Evolutionary conservation across 2,888 invertebrate genomes (phyloP), one percentile per base, ranked within the genome.

Genomic region (Mechanitis messenoides): DNA sequence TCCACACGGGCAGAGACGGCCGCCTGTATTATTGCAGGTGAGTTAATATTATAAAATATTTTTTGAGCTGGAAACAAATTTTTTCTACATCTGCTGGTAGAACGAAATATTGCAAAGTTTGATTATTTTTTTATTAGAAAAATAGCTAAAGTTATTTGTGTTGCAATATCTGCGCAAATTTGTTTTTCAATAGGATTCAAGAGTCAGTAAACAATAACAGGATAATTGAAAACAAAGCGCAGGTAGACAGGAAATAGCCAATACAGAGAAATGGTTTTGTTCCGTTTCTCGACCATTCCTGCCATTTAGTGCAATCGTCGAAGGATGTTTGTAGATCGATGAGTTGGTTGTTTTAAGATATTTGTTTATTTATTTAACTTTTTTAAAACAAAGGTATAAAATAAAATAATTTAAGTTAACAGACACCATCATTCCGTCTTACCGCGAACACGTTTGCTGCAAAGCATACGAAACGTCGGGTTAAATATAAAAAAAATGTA

Each of bases 1-100:
- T 93, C n/a, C 95, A 95, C 81, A 91, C 92, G 65, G 93, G 93
- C 77, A 93, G 93, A 73, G 95, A 95, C 78, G 95, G 96, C 67
- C 92, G 96, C 72, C 92, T 95, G 65, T 97, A 96, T 86, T 97
- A 95, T 91, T 96, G 96, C 94, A 96, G 97, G 97, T 97, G 87
- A 93, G 96, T 92, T 35, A 11, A 53, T 55, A 56, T 45, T 60
- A 33, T 20, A 56, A 11, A 9, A 1, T 33, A 11, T 35, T 31
- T n/a, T 1, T 60, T 45, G n/a, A 9, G 3, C 55, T 42, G 20
- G 20, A 20, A 20, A 20, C 20, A 20, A 20, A 20, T 33, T 55
- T 28, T 20, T n/a, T 46, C n/a, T 12, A 57, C 35, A 9, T 35
- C 2, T 9, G 42, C 9, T 9, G 11, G 6, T 42, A 9, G 6